Evolutionary conservation across 2,797 vertebrate genomes (phyloP), one percentile per base, ranked within the genome.

Genomic region (Aplochiton taeniatus): DNA sequence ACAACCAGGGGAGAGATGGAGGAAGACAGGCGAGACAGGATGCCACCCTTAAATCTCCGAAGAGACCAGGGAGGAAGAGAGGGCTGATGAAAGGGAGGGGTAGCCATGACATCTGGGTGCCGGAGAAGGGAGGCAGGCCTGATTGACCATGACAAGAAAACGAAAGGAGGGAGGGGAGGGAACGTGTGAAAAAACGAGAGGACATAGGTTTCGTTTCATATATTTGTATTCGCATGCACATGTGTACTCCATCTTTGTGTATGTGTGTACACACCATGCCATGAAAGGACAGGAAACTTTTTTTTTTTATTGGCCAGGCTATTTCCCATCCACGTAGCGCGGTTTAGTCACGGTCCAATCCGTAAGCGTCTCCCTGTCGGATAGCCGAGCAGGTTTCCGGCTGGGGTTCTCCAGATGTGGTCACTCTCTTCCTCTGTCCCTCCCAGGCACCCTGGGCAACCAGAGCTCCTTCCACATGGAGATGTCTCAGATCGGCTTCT

Each of bases 401-500:
- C 31, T 31, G 31, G 31, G 31, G 31, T 31, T 31, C 6, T 31
- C 31, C 31, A 31, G 31, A 6, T 31, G 6, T 31, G 31, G 31
- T 13, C 3, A 16, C 16, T 70, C 41, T 57, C 11, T 74, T 31
- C 57, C 16, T 68, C 51, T 4, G 67, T 16, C 12, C 44, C 9
- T 71, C 47, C 45, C 81, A 99, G 97, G 96, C 10, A 96, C 95
- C 0, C 90, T 90, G 4, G 95, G 93, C 87, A 98, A 98, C 4
- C 90, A 95, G 88, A 98, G 95, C 77, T 93, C 97, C 4, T 98
- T 98, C 56, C 92, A 95, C 73, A 89, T 96, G 92, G 97, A 99
- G 88, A 98, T 98, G 97, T 96, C 97, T 54, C 96, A 99, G 90
- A 93, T 96, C 0, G 97, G 97, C 49, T 96, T 99, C 84, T 98